Conservation (phyloP, 2,797 vertebrate genomes). For the Sandelia bainsii region DNA sequence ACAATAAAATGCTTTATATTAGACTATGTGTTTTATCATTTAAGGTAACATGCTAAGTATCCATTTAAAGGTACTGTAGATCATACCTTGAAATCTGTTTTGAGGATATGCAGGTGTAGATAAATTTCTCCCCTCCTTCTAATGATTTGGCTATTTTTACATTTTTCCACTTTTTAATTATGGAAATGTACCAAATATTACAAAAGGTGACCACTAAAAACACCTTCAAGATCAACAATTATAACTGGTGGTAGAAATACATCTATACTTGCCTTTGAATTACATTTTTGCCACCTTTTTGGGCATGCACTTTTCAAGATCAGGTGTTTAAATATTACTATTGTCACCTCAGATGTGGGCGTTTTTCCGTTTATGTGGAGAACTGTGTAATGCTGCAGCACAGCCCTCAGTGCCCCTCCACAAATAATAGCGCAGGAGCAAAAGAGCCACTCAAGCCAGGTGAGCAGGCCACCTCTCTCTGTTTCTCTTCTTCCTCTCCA, state of each 20-base stretch:
- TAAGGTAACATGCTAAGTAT: background rate
- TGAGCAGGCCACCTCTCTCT: conserved; percentile 78
- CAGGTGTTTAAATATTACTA: conserved; percentile 2
- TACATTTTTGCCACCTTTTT: conserved; percentile 13
- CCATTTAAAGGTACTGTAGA: background rate
- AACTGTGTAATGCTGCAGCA: conserved; percentile 90
- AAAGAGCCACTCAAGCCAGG: conserved; percentile 77
- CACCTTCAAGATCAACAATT: background rate
- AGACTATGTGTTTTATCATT: background rate
- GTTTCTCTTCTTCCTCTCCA: conserved; percentile 43
- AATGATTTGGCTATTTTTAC: background rate
- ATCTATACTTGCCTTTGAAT: conserved; percentile 6
- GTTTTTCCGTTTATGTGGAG: conserved; percentile 50
- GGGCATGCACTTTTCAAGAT: conserved; percentile 12
- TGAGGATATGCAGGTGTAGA: background rate
- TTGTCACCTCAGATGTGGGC: conserved; percentile 4
- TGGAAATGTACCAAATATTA: background rate
- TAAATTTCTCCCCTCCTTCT: background rate
- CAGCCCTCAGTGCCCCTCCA: conserved; percentile 90
- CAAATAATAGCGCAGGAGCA: conserved; percentile 99
- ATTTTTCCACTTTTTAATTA: background rate
- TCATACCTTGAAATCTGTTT: background rate
- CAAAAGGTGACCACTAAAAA: background rate
- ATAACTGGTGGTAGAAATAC: conserved; percentile 17
- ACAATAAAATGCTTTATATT: background rate